Percentiles rank a stretch among this genome's conserved stretches.
Conservation (phyloP, 2,888 invertebrate species). For the Orchesellides sinensis region DNA sequence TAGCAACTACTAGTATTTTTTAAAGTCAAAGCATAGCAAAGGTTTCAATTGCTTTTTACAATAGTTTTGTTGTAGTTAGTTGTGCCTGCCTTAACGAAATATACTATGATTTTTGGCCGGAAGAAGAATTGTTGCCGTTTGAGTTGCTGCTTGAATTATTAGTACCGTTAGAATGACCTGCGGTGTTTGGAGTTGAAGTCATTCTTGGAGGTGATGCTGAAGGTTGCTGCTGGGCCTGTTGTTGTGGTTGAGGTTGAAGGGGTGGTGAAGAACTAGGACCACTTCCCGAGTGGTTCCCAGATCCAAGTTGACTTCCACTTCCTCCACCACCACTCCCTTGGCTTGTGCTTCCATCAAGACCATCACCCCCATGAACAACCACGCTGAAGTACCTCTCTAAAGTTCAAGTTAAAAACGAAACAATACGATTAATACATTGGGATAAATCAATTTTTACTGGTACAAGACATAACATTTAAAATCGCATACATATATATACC, state of each 20-base stretch:
- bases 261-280: slow-evolving; percentile 72
- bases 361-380: slow-evolving; percentile 79
- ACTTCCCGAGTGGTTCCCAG: slow-evolving; percentile 69
- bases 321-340: slow-evolving; percentile 76
- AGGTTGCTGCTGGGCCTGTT: slow-evolving; percentile 64
- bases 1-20: no score
- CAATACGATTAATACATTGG: no score
- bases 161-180: slow-evolving; percentile 59
- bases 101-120: slow-evolving; percentile 73
- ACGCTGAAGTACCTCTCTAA: slow-evolving; percentile 81
- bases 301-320: slow-evolving; percentile 70
- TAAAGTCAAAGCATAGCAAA: no score
- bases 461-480: background rate
- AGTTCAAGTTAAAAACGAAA: background rate
- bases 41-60: no score
- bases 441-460: background rate
- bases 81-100: no score
- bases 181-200: slow-evolving; percentile 70
- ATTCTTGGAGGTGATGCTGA: slow-evolving; percentile 70
- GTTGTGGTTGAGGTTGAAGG: slow-evolving; percentile 70
- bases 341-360: slow-evolving; percentile 77
- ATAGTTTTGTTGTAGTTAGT: no score
- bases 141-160: slow-evolving; percentile 61
- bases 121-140: slow-evolving; percentile 71
- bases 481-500: background rate